phyloP scores from a whole-genome alignment of 2,888 invertebrate genomes.

The Protodeltote pygarga region DNA sequence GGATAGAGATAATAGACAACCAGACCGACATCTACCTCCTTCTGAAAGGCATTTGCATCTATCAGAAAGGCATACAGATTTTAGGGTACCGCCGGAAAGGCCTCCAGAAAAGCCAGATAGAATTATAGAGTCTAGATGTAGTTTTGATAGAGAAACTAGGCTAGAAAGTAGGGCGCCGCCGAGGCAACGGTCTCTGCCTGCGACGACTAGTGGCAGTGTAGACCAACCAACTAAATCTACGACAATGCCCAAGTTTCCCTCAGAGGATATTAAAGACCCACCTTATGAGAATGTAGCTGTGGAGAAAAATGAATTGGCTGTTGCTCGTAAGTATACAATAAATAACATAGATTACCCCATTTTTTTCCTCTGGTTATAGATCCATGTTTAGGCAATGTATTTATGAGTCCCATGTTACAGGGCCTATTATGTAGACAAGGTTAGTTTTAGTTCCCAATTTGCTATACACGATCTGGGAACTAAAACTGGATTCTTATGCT shows the following conservation, averaged over 20 bases:
- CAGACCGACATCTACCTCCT: conserved; percentile 13
- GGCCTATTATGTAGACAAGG: no score
- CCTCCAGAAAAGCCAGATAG: conserved; percentile 63
- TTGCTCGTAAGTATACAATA: conserved; percentile 69
- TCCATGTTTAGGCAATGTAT: no score
- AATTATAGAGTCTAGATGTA: conserved; percentile 48
- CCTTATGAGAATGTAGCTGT: conserved; percentile 79
- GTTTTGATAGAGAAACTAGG: conserved; percentile 57
- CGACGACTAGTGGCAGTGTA: conserved; percentile 68
- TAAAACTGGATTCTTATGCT: no score
- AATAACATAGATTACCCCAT: not conserved
- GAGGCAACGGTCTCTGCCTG: conserved; percentile 76
- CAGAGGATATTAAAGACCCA: conserved; percentile 75
- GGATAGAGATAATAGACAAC: conserved; percentile 37
- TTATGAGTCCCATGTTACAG: no score
- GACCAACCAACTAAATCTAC: conserved; percentile 86
- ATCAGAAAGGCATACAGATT: conserved; percentile 54
- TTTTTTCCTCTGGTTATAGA: no score
- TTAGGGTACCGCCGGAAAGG: conserved; percentile 60
- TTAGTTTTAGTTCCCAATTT: no score
- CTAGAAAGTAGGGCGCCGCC: conserved; percentile 73
- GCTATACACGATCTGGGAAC: no score
- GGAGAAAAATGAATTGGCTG: conserved; percentile 74
- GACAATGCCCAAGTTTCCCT: conserved; percentile 87
- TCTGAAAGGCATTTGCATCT: conserved; percentile 42